These are phyloP conservation scores for Pagetopsis macropterus DNA, from an alignment of 2,797 vertebrate species.

Conservation along the genomic window DNA sequence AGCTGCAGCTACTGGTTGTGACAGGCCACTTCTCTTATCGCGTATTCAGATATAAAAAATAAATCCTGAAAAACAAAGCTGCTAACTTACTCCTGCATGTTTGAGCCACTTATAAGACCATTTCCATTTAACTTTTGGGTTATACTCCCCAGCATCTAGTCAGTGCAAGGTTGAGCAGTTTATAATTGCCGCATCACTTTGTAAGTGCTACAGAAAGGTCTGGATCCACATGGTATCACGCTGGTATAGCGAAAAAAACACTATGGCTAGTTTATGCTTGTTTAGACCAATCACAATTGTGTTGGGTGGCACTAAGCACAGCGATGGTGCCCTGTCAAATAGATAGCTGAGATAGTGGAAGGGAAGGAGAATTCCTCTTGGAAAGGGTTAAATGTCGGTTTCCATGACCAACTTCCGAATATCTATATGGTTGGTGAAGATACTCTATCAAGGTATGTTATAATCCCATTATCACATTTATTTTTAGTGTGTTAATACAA, in stretches of 20 bases:
- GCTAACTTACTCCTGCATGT: neutral
- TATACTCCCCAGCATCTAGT: neutral
- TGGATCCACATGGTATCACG: too few species aligned
- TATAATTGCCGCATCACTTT: too few species aligned
- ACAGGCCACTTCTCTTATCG: slow-evolving; percentile 16
- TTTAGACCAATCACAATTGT: too few species aligned
- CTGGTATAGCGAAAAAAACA: too few species aligned
- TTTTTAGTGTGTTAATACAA: neutral
- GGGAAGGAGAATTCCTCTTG: neutral
- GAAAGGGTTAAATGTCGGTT: neutral
- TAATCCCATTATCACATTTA: neutral
- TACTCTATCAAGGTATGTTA: neutral
- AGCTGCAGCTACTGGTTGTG: slow-evolving; percentile 20
- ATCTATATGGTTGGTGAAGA: neutral
- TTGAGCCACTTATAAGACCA: too few species aligned
- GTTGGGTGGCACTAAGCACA: too few species aligned
- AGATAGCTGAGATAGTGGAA: too few species aligned
- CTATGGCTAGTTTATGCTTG: too few species aligned
- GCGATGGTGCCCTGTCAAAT: too few species aligned
- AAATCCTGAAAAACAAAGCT: neutral
- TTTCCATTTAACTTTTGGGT: neutral
- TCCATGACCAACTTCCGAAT: neutral
- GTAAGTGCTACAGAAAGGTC: too few species aligned
- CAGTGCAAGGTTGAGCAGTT: too few species aligned
- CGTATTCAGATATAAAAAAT: neutral